Percentiles rank a stretch among this genome's conserved stretches.
These are phyloP conservation scores for Drosophila tsacasi DNA, from an alignment of 1,140 invertebrate species.

Conservation along the genomic window DNA sequence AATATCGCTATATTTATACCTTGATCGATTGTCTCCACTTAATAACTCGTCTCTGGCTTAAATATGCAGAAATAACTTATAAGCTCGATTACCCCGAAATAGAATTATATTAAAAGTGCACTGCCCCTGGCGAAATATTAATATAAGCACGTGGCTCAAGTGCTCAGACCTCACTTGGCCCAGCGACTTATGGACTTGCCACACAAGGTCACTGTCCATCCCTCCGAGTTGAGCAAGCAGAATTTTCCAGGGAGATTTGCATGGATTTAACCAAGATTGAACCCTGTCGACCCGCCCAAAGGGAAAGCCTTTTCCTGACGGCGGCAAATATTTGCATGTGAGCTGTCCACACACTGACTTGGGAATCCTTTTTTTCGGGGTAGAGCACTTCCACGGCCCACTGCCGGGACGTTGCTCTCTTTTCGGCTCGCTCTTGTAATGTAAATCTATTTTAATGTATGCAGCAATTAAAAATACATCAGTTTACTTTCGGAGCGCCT, in stretches of 20 bases:
- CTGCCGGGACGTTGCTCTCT: slow-evolving; percentile 1
- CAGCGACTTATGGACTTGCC: slow-evolving; percentile 24
- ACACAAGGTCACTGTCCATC: slow-evolving; percentile 33
- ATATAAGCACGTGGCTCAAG: slow-evolving; percentile 23
- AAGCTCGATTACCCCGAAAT: slow-evolving; percentile 20
- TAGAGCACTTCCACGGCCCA: neutral
- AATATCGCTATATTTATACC: neutral
- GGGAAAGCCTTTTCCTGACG: slow-evolving; percentile 39
- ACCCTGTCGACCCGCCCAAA: slow-evolving; percentile 25
- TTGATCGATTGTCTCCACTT: neutral
- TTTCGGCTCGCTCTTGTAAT: slow-evolving; percentile 49
- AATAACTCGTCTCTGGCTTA: neutral
- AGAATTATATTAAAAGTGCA: slow-evolving; percentile 32
- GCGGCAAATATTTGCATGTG: slow-evolving; percentile 65
- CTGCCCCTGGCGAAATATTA: slow-evolving; percentile 33
- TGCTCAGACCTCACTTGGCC: slow-evolving; percentile 40
- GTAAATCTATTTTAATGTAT: slow-evolving; percentile 81
- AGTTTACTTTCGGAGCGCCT: slow-evolving; percentile 42
- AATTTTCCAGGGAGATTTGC: slow-evolving; percentile 41
- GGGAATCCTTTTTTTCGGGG: slow-evolving; percentile 32
- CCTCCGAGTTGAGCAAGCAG: slow-evolving; percentile 15
- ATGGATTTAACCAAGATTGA: slow-evolving; percentile 42
- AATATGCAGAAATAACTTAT: slow-evolving; percentile 24
- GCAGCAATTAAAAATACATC: slow-evolving; percentile 82
- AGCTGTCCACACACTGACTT: slow-evolving; percentile 37